These are phyloP conservation scores for Ifrita kowaldi DNA, from an alignment of 2,113 vertebrate species.

Conservation along the genomic window DNA sequence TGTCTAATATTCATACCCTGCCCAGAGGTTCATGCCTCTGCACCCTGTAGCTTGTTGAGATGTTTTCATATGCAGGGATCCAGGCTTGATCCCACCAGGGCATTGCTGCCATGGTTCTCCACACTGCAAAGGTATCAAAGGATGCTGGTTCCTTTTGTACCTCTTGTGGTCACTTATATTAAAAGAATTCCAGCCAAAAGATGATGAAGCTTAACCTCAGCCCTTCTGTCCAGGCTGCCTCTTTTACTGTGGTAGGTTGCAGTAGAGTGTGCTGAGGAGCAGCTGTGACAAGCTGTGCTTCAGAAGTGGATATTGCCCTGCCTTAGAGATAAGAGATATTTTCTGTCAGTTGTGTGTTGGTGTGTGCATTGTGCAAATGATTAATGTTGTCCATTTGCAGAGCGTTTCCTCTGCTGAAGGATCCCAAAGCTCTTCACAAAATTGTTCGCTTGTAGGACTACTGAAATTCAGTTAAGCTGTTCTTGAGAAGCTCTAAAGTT, in stretches of 20 bases:
- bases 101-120: neutral
- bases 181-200: neutral
- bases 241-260: neutral
- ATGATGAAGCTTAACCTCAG: neutral
- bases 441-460: neutral
- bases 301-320: neutral
- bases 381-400: neutral
- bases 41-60: neutral
- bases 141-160: neutral
- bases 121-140: neutral
- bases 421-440: neutral
- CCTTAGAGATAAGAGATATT: neutral
- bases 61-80: neutral
- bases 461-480: neutral
- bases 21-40: neutral
- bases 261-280: neutral
- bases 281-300: neutral
- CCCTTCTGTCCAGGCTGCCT: neutral
- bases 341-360: neutral
- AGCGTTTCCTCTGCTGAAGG: neutral
- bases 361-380: neutral
- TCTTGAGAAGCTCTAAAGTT: neutral
- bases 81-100: neutral
- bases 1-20: neutral
- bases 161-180: neutral